Percentiles rank a stretch among this genome's conserved stretches.
Conservation (phyloP, 2,888 invertebrate genomes). For the Nebria salina region DNA sequence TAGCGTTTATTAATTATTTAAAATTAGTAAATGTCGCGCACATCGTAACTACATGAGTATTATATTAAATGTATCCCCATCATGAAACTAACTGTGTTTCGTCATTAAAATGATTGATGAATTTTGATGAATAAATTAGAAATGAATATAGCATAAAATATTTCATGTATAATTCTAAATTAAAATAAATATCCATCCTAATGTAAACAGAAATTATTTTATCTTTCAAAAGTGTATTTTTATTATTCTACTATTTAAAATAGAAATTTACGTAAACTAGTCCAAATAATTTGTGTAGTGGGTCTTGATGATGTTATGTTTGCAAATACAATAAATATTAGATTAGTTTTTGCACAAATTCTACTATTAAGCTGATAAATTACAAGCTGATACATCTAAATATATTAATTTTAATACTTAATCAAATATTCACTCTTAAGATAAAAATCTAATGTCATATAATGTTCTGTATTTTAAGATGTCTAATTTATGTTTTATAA, state of each 20-base stretch:
- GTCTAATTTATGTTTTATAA: slow-evolving; percentile 33
- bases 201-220: too few relatives aligned
- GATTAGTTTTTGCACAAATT: background rate
- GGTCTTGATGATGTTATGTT: background rate
- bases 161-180: too few relatives aligned
- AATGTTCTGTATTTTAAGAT: slow-evolving; percentile 27
- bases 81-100: too few relatives aligned
- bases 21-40: too few relatives aligned
- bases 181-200: too few relatives aligned
- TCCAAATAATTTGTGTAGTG: background rate
- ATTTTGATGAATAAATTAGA: too few relatives aligned
- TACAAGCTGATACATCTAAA: slow-evolving; percentile 26
- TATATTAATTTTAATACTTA: slow-evolving; percentile 28
- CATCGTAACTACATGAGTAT: too few relatives aligned
- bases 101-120: too few relatives aligned
- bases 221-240: too few relatives aligned
- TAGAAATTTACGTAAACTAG: background rate
- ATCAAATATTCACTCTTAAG: background rate
- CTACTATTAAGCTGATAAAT: slow-evolving; percentile 7
- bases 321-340: slow-evolving; percentile 18
- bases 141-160: too few relatives aligned
- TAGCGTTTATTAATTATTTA: too few relatives aligned
- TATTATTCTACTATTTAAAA: background rate
- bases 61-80: too few relatives aligned
- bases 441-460: slow-evolving; percentile 14